Evolutionary conservation across 2,113 vertebrate genomes (phyloP), one percentile per base, ranked within the genome.

Genomic region (Hassar affinis): DNA sequence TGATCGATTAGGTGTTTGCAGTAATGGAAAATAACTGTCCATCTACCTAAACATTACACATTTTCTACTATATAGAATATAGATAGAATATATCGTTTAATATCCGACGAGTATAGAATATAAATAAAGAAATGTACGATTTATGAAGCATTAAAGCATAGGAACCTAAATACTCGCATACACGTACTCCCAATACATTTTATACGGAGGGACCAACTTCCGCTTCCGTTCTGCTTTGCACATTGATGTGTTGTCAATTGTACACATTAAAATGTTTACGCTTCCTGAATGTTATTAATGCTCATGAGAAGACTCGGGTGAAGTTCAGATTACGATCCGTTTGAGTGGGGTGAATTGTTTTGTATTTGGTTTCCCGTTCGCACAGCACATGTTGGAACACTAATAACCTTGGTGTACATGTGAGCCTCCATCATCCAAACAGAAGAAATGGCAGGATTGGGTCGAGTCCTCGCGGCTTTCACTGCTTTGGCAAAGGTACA

Each of bases 381-480:
- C 49, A 22, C 22, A 80, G 54, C 47, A 72, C 35, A 18, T 11
- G 33, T 33, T 51, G 66, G n/a, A 18, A 33, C 9, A 18, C 1
- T 27, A 27, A 33, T 83, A 83, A 86, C 81, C 81, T 86, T 86
- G 81, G 57, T 35, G 15, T 20, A 54, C 30, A 30, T 52, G 72
- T 76, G 49, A 76, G 18, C 20, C 10, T 77, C 51, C 51, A 38
- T 77, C 33, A 56, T 77, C 51, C 30, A 22, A 1, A 22, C 71
- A 77, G 51, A 35, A 25, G 30, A 6, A 47, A 87, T 88, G 87
- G 64, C 87, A 64, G 87, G 68, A 18, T 14, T 86, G 74, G 80
- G 78, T 83, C 80, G 87, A 85, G 80, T 81, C 62, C 38, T 88
- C 6, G 49, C 49, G 42, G 62, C 76, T 38, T 33, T 61, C 2